Base-by-base conservation (phyloP, 1,140 invertebrate species). In the Drosophila burlai region DNA sequence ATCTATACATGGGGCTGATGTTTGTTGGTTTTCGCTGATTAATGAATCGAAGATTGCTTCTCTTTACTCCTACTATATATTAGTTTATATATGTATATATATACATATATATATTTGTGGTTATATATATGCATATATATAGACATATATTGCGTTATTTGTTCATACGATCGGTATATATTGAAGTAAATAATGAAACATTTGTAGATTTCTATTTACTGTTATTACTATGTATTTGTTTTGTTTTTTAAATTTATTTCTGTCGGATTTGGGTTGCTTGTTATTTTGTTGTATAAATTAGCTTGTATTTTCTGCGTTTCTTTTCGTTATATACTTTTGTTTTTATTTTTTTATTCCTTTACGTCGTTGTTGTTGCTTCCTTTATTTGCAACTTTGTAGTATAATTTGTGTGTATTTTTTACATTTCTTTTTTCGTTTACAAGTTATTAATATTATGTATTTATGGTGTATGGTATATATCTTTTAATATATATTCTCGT, bases 1-100 rank as follows among this genome's bases (percentile, higher is more conserved):
- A 79, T 92, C 91, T 92, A 90, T 92, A 92, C 91, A 92, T 92
- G 80, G 76, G 84, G 85, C 67, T 77, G 74, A 46, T 76, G 57
- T 85, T 84, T 80, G 67, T 84, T 71, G 79, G 55, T 65, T 76
- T 75, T 67, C 62, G 76, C 58, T 81, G 50, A 40, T 60, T 60
- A 64, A 76, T 83, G 72, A 81, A 78, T 66, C 58, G 34, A 55
- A 55, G 52, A 36, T 47, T 58, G 42, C 40, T 72, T 73, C 60
- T 40, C 26, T 69, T 46, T 58, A 58, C 42, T 42, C 55, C n/a
- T 54, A 68, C 52, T 77, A 69, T 62, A 43, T 45, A 34, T 76
- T 68, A 75, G 29, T 67, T 40, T 67, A 62, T 69, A 54, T 68
- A 46, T 63, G 58, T 66, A 46, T 59, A 71, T 50, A 60, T 81